These are phyloP conservation scores for Protonemura montana DNA, from an alignment of 2,888 invertebrate species.

Conservation along the genomic window DNA sequence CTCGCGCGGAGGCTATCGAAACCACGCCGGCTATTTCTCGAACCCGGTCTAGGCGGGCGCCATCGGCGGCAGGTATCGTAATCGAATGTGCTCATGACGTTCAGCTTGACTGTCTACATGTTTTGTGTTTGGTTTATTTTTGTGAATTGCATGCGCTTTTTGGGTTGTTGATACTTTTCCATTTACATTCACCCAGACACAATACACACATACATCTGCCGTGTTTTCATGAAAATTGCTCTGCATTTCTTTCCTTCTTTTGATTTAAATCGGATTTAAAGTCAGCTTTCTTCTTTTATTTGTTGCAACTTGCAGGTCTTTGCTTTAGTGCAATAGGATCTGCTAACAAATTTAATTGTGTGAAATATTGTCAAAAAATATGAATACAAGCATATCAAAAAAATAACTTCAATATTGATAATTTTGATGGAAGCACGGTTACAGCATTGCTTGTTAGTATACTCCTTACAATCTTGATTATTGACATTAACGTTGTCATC, in stretches of 20 bases:
- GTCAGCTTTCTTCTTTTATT: too few relatives aligned
- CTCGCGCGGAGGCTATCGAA: conserved; percentile 75
- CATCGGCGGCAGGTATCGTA: conserved; percentile 48
- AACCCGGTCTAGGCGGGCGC: conserved; percentile 71
- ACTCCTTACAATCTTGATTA: conserved; percentile 33
- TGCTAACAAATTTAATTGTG: too few relatives aligned
- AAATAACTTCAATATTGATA: too few relatives aligned
- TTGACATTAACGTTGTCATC: not conserved
- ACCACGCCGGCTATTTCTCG: conserved; percentile 83
- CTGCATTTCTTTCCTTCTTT: not conserved
- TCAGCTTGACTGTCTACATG: not conserved
- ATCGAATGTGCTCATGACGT: conserved; percentile 33
- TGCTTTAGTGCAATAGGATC: too few relatives aligned
- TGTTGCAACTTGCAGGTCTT: too few relatives aligned
- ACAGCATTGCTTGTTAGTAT: not conserved
- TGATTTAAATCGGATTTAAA: too few relatives aligned
- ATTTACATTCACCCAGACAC: not conserved
- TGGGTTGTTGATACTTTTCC: not conserved
- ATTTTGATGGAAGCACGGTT: not conserved
- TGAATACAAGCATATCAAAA: too few relatives aligned
- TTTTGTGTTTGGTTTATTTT: not conserved
- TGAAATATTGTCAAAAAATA: too few relatives aligned
- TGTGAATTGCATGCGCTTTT: conserved; percentile 39
- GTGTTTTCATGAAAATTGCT: not conserved
- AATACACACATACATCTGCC: not conserved